Base-by-base conservation (phyloP, 2,888 invertebrate species). In the Rosalia funebris region DNA sequence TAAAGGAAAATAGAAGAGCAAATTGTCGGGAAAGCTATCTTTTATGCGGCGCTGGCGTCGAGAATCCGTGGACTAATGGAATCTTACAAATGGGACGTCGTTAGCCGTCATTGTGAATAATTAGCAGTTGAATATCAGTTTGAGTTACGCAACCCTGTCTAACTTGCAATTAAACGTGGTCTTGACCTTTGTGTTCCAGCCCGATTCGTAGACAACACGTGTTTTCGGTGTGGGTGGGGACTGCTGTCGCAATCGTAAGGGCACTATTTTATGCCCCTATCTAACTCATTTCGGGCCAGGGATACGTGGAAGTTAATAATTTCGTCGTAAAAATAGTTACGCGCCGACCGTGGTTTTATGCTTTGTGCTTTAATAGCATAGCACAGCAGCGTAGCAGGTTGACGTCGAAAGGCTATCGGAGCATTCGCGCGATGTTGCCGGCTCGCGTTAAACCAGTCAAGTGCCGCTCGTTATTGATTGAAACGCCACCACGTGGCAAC, bases 381-480 rank as follows among this genome's bases (percentile, higher is more conserved):
- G 53, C 53, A 47, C 57, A 47, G 44, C 56, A 63, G 56, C 62
- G 57, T 37, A 34, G 34, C 53, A 53, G 58, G 64, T 56, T 60
- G 61, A 62, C 62, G 54, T 62, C 53, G 52, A 60, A 65, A 34
- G 34, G 56, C 62, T 50, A 64, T 64, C 57, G 59, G 55, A 48
- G 61, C 60, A 52, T 63, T 57, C 19, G 20, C 12, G 46, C 59
- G 45, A 41, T 42, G 76, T 77, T 77, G 77, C 77, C 77, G 66
- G 55, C 52, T 62, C 48, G 32, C 47, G 54, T 48, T 25, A 60
- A 69, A 66, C 69, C 70, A 56, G 57, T 71, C 67, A 63, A 75
- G 76, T 74, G 75, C 70, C 71, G 75, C 71, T 75, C 70, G 74
- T 77, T 80, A 80, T 80, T 79, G 80, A 80, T 80, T 80, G 74